Evolutionary conservation across 2,113 vertebrate species (phyloP).

Genomic region (Uria lomvia): DNA sequence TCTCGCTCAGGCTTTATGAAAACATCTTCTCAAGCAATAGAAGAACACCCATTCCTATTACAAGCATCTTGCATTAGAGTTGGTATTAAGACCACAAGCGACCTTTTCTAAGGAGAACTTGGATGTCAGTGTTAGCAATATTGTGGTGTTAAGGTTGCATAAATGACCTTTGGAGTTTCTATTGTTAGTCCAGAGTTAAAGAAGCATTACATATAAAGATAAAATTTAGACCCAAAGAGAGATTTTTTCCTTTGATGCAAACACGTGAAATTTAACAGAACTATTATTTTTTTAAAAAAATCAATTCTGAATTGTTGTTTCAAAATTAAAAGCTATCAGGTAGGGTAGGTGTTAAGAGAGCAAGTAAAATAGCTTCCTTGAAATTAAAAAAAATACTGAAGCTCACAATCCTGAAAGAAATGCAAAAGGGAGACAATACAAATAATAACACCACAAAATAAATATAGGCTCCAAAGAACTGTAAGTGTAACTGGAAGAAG

Average conservation of each 20-base stretch:
- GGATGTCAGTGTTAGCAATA: background rate
- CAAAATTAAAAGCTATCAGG: background rate
- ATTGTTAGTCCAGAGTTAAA: background rate
- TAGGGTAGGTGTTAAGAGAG: background rate
- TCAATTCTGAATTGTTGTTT: background rate
- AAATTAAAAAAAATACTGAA: background rate
- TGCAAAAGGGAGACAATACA: background rate
- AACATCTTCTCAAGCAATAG: background rate
- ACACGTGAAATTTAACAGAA: background rate
- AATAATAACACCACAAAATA: background rate
- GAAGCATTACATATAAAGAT: background rate
- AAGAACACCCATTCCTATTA: background rate
- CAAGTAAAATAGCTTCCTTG: background rate
- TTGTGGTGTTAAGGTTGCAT: background rate
- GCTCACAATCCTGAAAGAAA: background rate
- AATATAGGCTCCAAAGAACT: background rate
- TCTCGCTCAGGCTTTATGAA: background rate
- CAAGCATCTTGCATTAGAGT: background rate
- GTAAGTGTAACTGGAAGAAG: background rate
- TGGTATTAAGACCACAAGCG: background rate
- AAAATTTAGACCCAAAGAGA: background rate
- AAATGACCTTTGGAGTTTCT: background rate
- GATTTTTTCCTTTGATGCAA: background rate
- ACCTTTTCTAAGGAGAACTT: background rate
- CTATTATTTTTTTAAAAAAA: background rate